phyloP scores from a whole-genome alignment of 1,140 invertebrate species.

The Limonius californicus region DNA sequence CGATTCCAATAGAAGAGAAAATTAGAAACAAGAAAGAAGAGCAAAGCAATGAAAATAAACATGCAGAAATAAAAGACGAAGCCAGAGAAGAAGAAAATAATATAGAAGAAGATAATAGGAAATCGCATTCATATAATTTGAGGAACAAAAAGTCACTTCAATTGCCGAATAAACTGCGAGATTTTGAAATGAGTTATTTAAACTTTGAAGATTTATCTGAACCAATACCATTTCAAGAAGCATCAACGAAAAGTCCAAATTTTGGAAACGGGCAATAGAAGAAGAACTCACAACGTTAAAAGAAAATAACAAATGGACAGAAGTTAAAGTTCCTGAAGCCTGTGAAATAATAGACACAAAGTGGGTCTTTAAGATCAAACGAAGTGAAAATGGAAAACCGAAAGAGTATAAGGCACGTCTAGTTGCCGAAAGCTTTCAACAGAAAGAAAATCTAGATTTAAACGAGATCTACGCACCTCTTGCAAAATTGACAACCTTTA shows the following conservation, averaged over 20 bases:
- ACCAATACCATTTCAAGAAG: background rate
- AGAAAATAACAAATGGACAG: slow-evolving; percentile 32
- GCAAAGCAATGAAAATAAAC: background rate
- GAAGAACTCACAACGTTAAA: slow-evolving; percentile 22
- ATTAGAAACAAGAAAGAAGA: background rate
- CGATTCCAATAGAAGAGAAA: background rate
- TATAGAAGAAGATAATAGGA: background rate
- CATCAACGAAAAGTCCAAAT: slow-evolving; percentile 23
- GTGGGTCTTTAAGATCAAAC: slow-evolving; percentile 43
- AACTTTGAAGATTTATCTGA: background rate
- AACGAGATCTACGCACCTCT: slow-evolving; percentile 3
- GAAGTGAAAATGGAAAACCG: slow-evolving; percentile 21
- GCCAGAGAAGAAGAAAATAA: background rate
- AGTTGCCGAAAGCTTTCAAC: slow-evolving; percentile 6
- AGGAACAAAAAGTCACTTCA: background rate
- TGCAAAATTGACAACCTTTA: background rate
- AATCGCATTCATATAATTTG: background rate
- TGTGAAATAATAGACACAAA: slow-evolving; percentile 28
- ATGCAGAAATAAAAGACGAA: background rate
- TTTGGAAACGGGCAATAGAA: slow-evolving; percentile 21
- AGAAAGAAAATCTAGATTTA: background rate
- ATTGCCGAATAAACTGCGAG: background rate
- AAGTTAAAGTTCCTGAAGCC: slow-evolving; percentile 11
- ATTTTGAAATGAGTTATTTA: background rate
- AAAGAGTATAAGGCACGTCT: slow-evolving; percentile 4